A percentile compares a stretch with the other conserved stretches of the same genome.
Conservation (phyloP, 2,797 vertebrate genomes). For the Cephalopachus bancanus region DNA sequence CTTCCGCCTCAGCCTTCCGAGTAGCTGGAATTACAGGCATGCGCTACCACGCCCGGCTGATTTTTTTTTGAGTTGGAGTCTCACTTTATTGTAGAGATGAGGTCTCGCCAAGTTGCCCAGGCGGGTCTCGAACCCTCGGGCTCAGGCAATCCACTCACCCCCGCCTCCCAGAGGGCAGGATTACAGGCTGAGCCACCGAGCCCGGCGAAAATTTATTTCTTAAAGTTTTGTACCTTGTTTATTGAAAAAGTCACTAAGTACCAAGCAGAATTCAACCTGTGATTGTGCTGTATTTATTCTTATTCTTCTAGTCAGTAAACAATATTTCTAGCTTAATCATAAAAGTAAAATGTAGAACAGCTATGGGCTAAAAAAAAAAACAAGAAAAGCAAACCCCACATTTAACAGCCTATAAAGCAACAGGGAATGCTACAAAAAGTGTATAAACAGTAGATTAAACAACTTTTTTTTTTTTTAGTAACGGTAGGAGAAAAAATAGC, state of each 20-base stretch:
- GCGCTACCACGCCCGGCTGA: too few relatives aligned
- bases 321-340: constrained; percentile 19
- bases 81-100: too few relatives aligned
- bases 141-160: too few relatives aligned
- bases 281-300: not conserved
- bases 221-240: not conserved
- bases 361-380: not conserved
- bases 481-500: not conserved
- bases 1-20: too few relatives aligned
- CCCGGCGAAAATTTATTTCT: not conserved
- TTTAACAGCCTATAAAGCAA: not conserved
- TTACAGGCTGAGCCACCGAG: too few relatives aligned
- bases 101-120: too few relatives aligned
- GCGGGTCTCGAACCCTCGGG: too few relatives aligned
- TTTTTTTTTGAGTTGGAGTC: too few relatives aligned
- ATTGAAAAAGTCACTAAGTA: not conserved
- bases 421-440: not conserved
- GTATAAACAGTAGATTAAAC: not conserved
- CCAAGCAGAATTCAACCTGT: not conserved
- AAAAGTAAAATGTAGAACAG: not conserved
- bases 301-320: not conserved
- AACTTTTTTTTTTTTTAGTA: not conserved
- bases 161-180: too few relatives aligned
- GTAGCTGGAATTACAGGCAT: too few relatives aligned
- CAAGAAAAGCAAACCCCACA: not conserved